Evolutionary conservation across 1,140 invertebrate species (phyloP), one percentile per base, ranked within the genome.

Genomic region (Bombus difficillimus): DNA sequence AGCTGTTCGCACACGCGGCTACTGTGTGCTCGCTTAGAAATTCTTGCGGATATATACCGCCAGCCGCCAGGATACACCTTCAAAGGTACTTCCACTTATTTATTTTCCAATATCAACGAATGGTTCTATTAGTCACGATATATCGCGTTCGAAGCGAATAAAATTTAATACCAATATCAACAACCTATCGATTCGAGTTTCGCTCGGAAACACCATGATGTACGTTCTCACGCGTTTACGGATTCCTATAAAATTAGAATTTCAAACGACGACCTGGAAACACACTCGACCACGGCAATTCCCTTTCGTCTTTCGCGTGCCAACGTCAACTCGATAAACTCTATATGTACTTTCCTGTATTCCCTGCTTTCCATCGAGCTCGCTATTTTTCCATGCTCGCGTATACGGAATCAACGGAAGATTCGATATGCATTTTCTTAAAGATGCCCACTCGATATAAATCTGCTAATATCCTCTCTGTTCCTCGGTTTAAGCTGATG

Each of bases 241-340:
- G 68, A 85, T 79, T 80, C 69, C 43, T 69, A 59, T 80, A 81
- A 85, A 85, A 85, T 85, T 85, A 80, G 83, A 81, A 59, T 81
- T 85, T 85, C 84, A 85, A 85, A 85, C 77, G 77, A 83, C 62
- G 39, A 77, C 79, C 32, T 22, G 15, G 74, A n/a, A 73, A 75
- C 32, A 76, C 73, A n/a, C 53, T 15, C 73, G 73, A 43, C 43
- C 47, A 28, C 37, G 18, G 37, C n/a, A 15, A 43, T 74, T 59
- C n/a, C 37, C 10, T 59, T 73, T 62, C 53, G 43, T 79, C 41
- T 41, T 47, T 10, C 41, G 47, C 37, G 34, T 3, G 66, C 32
- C 66, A 37, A 1, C 34, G 28, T 32, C 66, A 37, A 47, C 18
- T 25, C 6, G 15, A 37, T 64, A 41, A 34, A 79, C 77, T 68